Conservation (phyloP, 1,140 invertebrate genomes). For the Bicyclus anynana region DNA sequence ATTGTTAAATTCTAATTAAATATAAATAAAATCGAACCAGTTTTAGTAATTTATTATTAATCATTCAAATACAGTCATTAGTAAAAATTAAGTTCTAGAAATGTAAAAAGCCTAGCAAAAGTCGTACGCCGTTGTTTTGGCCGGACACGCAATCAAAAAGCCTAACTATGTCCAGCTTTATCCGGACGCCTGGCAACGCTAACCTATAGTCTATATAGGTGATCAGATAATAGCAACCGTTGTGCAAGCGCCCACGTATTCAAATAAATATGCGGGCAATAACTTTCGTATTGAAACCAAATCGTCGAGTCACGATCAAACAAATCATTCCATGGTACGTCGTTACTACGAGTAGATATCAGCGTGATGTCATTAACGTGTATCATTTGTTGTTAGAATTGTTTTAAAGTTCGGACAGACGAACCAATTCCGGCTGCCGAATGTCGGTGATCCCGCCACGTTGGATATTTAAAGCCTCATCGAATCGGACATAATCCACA, state of each 20-base stretch:
- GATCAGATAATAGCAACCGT: conserved; percentile 44
- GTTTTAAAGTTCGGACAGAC: conserved; percentile 1
- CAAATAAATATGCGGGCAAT: conserved; percentile 66
- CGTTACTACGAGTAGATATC: conserved; percentile 30
- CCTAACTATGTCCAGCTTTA: too few relatives aligned
- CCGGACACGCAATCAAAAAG: too few relatives aligned
- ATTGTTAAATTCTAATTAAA: too few relatives aligned
- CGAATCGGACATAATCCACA: neutral
- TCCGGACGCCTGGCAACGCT: too few relatives aligned
- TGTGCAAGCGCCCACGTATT: conserved; percentile 68
- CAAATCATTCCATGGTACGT: conserved; percentile 38
- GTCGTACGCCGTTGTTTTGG: too few relatives aligned
- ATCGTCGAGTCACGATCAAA: conserved; percentile 65
- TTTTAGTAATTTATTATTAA: too few relatives aligned
- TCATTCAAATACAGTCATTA: too few relatives aligned
- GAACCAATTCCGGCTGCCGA: neutral
- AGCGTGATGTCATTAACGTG: conserved; percentile 34
- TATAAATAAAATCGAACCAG: too few relatives aligned
- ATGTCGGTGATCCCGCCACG: neutral
- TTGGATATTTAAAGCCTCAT: too few relatives aligned
- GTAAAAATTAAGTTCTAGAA: too few relatives aligned
- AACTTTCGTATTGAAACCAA: conserved; percentile 70
- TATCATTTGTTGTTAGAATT: conserved; percentile 24
- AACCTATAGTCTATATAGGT: conserved; percentile 19
- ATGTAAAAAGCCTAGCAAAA: too few relatives aligned